Base-by-base conservation (phyloP, 1,140 invertebrate genomes). In the Agrilus planipennis region DNA sequence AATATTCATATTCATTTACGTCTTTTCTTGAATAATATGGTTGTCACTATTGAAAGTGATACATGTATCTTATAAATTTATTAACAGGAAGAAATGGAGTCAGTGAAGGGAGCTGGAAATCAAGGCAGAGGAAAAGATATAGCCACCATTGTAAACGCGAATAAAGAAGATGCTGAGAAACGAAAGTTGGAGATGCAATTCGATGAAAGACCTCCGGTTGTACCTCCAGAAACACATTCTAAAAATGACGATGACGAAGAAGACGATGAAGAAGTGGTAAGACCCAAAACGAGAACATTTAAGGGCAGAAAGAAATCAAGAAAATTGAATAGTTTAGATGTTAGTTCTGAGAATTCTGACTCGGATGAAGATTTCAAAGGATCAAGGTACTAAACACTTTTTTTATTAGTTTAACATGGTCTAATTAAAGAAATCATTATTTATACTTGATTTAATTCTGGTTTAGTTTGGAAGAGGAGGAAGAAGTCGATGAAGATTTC, bases 321-420 rank as follows among this genome's bases (percentile, higher is more conserved):
- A 1, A 82, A 82, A 47, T 61, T 90, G 1, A 89, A 85, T 51
- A 84, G 80, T 43, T 63, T 92, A 9, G 86, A 89, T 49, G 75
- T 84, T 3, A 78, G 77, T 20, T 85, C 81, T 27, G 82, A 86
- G 55, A 77, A 76, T 42, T 73, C 76, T 44, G 74, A 68, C 42
- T 85, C 79, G 2, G 87, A 90, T 54, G 85, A 89, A 61, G 86
- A 89, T 59, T 90, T 90, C 47, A 86, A 87, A 52, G 81, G 76
- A n/a, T 62, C 63, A 0, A 72, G 66, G 54, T 72, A 54, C 37
- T n/a, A n/a, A n/a, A n/a, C n/a, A n/a, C n/a, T n/a, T n/a, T n/a
- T n/a, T n/a, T n/a, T n/a, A n/a, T n/a, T n/a, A n/a, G n/a, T n/a
- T n/a, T n/a, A 29, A 22, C n/a, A 40, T 22, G 23, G 19, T 41